Conservation (phyloP, 2,797 vertebrate genomes). For the Halcyon chelicuti region DNA sequence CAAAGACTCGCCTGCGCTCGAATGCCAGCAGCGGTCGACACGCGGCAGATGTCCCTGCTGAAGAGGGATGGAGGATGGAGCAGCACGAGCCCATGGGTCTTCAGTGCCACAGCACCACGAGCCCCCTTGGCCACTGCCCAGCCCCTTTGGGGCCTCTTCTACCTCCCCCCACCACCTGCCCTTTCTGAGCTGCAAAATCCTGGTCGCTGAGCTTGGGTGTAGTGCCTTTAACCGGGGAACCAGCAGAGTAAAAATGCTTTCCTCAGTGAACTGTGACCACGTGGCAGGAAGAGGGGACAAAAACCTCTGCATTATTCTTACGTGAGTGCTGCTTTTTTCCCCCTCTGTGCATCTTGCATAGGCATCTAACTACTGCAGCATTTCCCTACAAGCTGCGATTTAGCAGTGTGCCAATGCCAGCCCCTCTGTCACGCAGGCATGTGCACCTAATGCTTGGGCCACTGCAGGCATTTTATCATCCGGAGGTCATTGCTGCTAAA, state of each 20-base stretch:
- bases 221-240: fast-evolving
- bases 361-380: background rate
- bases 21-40: fast-evolving
- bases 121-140: background rate
- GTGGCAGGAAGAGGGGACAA: background rate
- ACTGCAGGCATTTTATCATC: background rate
- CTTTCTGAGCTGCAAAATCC: background rate
- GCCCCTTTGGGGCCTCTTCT: background rate
- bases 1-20: background rate
- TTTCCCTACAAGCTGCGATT: background rate
- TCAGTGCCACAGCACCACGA: background rate
- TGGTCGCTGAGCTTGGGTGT: background rate
- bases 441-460: background rate
- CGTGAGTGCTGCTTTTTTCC: background rate
- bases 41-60: background rate
- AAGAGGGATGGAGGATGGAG: background rate
- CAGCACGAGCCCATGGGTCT: background rate
- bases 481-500: background rate
- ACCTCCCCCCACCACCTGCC: background rate
- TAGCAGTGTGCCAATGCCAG: background rate
- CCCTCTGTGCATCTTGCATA: background rate
- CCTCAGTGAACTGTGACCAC: background rate
- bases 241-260: background rate
- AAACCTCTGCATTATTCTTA: background rate
- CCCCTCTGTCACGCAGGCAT: background rate